Evolutionary conservation across 1,140 invertebrate genomes (phyloP), one percentile per base, ranked within the genome.

Genomic region (Heliconius hermathena): DNA sequence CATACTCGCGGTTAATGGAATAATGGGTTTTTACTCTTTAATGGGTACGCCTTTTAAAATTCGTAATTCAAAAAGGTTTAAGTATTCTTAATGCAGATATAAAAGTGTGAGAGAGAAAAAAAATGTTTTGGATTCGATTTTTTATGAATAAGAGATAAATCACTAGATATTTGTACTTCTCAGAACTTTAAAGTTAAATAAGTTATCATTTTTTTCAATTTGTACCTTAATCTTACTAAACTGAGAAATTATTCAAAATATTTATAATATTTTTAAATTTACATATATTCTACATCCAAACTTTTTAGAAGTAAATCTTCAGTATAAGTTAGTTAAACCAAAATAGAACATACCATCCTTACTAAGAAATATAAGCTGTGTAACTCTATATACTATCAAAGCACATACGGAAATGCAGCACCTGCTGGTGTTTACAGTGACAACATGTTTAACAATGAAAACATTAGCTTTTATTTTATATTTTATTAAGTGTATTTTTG

Each of bases 331-430:
- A 72, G 71, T 38, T 3, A 11, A n/a, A 38, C 71, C 36, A 72
- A 72, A 72, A 72, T 72, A 72, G 36, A 38, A 72, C 33, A n/a
- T 29, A 2, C 22, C 26, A 29, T 6, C 26, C 26, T n/a, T 16
- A 38, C 71, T 36, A 38, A 74, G 38, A 80, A 80, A 76, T 77
- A 54, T 77, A 77, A 80, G 66, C 36, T 33, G 36, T 79, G 91
- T 87, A 93, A 93, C 83, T 84, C 80, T 87, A 93, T 90, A 90
- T 84, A 81, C 74, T 92, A 91, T 93, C 90, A 93, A 92, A 93
- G 91, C 81, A 80, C 77, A 83, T 85, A 88, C 86, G 83, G 91
- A 93, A 89, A 91, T 79, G 73, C 80, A 77, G 83, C 91, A 93
- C 91, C 91, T 93, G 91, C 82, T 82, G 82, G 60, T 91, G 90